phyloP scores from a whole-genome alignment of 2,797 vertebrate genomes.

The Bryconaethiops microstoma region DNA sequence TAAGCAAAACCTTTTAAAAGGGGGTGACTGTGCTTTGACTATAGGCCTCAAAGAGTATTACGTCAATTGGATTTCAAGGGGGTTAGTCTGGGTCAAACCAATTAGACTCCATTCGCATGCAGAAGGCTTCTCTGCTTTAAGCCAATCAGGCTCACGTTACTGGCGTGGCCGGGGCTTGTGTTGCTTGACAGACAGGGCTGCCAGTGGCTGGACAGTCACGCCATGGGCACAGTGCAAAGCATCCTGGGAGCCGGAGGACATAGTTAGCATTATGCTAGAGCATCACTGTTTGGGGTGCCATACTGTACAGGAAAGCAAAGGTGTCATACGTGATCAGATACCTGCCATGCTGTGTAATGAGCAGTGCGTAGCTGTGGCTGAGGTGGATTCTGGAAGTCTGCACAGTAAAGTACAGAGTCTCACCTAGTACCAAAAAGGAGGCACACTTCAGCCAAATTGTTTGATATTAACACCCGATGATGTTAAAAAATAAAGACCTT shows the following conservation, averaged over 20 bases:
- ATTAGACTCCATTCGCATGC: constrained; percentile 82
- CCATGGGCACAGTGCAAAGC: constrained; percentile 33
- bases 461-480: no score
- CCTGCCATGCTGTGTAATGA: not conserved
- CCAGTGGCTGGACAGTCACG: constrained; percentile 38
- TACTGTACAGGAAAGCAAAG: not conserved
- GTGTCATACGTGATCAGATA: not conserved
- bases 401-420: not conserved
- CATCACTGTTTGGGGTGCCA: not conserved
- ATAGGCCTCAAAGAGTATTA: constrained; percentile 78
- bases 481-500: no score
- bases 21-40: constrained; percentile 55
- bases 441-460: not conserved
- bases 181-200: constrained; percentile 51
- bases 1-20: constrained; percentile 50
- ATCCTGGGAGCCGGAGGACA: constrained; percentile 38
- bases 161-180: constrained; percentile 64
- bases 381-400: constrained; percentile 1
- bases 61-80: constrained; percentile 83
- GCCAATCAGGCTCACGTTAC: constrained; percentile 74
- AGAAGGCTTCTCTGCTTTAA: constrained; percentile 77
- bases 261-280: not conserved
- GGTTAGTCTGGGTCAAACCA: constrained; percentile 86
- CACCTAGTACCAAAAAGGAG: not conserved
- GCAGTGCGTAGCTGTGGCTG: not conserved